These are phyloP conservation scores for Oscheius sp. DNA, from an alignment of 2,888 invertebrate genomes.

Conservation along the genomic window DNA sequence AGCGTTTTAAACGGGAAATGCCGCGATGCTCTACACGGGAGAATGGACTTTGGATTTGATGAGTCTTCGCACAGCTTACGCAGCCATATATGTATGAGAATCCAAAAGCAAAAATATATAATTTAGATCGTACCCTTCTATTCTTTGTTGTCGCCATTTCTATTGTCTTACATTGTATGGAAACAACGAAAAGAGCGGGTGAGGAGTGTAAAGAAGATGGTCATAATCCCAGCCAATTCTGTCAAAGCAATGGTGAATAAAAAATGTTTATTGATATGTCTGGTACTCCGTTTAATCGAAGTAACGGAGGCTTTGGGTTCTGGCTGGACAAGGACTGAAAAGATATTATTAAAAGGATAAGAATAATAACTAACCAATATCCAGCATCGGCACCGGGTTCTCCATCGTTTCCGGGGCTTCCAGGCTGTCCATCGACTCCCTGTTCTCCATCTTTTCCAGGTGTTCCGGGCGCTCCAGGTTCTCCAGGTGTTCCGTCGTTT, in stretches of 20 bases:
- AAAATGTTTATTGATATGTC: constrained; percentile 17
- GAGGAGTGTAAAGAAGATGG: neutral
- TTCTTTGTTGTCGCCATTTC: neutral
- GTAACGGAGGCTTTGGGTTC: constrained; percentile 6
- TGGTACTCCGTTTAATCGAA: constrained; percentile 15
- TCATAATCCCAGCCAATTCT: neutral
- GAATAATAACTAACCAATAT: neutral
- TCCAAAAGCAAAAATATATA: neutral
- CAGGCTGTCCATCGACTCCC: constrained; percentile 20
- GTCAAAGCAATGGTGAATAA: constrained; percentile 8
- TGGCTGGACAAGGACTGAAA: neutral
- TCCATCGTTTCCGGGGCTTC: constrained; percentile 23
- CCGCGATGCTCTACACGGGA: neutral
- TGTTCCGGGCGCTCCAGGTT: constrained; percentile 15
- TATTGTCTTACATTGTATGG: neutral
- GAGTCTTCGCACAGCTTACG: neutral
- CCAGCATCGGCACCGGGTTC: constrained; percentile 5
- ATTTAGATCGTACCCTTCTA: constrained; percentile 2
- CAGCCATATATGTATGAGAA: neutral
- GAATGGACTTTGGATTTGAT: neutral
- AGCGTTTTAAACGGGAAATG: neutral
- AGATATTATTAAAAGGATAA: neutral
- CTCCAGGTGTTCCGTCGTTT: constrained; percentile 12
- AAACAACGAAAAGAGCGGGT: neutral
- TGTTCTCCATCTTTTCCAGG: constrained; percentile 26